These are phyloP conservation scores for Microcebus jonahi DNA, from an alignment of 2,113 vertebrate species.

Conservation along the genomic window DNA sequence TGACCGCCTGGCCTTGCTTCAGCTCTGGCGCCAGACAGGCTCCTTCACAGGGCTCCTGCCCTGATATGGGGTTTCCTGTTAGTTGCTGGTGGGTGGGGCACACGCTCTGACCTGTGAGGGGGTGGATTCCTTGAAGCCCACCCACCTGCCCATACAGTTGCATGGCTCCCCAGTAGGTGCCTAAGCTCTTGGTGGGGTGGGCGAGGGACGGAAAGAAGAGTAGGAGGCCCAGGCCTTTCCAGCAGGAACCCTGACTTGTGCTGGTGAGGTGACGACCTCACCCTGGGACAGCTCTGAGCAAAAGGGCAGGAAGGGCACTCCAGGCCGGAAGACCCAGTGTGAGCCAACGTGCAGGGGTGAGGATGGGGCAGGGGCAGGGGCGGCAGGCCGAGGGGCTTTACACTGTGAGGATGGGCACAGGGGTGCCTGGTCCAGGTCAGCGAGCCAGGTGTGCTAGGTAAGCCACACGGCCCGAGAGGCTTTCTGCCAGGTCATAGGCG, in stretches of 20 bases:
- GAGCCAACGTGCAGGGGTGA: neutral
- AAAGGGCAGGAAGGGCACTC: neutral
- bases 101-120: neutral
- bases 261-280: neutral
- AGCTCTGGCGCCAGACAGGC: neutral
- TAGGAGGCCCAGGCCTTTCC: neutral
- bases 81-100: neutral
- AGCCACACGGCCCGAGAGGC: neutral
- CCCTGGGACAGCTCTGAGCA: neutral
- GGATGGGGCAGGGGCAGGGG: neutral
- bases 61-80: slow-evolving; percentile 45
- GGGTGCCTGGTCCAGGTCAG: neutral
- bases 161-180: neutral
- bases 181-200: neutral
- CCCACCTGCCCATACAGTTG: neutral
- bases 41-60: neutral
- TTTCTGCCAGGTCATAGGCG: neutral
- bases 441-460: too few relatives aligned
- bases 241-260: neutral
- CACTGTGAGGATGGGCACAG: neutral
- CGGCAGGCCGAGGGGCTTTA: neutral
- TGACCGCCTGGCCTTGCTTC: neutral
- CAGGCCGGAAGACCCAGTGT: neutral
- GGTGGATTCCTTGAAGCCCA: neutral
- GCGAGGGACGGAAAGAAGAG: neutral